Evolutionary conservation across 2,888 invertebrate species (phyloP).

Genomic region (Thereva nobilitata): DNA sequence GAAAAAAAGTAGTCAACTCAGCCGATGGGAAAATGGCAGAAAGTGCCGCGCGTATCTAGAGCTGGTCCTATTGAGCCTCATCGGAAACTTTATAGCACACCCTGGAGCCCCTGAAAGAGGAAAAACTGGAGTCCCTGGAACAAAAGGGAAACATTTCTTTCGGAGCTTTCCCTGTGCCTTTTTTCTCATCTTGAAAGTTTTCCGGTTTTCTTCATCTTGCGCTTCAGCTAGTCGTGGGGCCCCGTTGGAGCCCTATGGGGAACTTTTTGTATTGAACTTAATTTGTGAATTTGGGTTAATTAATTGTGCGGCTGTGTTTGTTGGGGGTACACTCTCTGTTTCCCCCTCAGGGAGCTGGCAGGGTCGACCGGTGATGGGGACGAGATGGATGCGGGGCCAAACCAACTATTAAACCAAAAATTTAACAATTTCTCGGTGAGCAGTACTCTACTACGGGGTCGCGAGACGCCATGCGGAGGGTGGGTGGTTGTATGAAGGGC

Average conservation of each 20-base stretch:
- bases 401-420: too few relatives aligned
- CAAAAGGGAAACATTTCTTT: constrained; percentile 6
- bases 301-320: constrained; percentile 5
- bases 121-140: not conserved
- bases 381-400: too few relatives aligned
- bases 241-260: not conserved
- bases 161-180: constrained; percentile 1
- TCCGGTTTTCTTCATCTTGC: constrained; percentile 7
- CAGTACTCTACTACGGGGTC: too few relatives aligned
- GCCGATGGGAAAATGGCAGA: too few relatives aligned
- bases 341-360: not conserved
- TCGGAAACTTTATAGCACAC: not conserved
- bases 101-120: not conserved
- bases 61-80: too few relatives aligned
- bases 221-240: not conserved
- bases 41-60: too few relatives aligned
- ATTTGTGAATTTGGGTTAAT: constrained; percentile 23
- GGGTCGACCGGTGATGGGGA: too few relatives aligned
- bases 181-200: constrained; percentile 15
- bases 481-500: too few relatives aligned
- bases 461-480: too few relatives aligned
- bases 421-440: too few relatives aligned
- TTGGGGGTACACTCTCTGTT: not conserved
- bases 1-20: too few relatives aligned
- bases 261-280: constrained; percentile 19